Conservation (phyloP, 1,140 invertebrate genomes). For the Gryon sp. region DNA sequence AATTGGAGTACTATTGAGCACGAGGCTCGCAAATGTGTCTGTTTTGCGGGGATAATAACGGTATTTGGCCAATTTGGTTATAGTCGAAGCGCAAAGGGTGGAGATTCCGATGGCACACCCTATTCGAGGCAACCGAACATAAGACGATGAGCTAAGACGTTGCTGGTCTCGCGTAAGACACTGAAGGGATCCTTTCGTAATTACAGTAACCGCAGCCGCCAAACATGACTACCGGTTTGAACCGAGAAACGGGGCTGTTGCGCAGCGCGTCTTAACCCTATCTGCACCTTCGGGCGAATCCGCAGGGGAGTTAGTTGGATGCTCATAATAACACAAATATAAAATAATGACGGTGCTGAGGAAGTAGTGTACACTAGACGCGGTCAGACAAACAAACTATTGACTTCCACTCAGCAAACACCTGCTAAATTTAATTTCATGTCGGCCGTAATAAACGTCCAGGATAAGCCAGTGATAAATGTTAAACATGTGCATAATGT, state of each 20-base stretch:
- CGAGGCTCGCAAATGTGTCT: conserved; percentile 43
- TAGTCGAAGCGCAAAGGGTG: conserved; percentile 48
- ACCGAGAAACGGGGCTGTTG: conserved; percentile 59
- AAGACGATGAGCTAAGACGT: conserved; percentile 73
- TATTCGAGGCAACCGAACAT: conserved; percentile 51
- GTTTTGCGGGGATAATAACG: conserved; percentile 66
- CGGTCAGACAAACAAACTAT: conserved; percentile 62
- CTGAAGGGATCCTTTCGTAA: conserved; percentile 75
- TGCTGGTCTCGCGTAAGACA: conserved; percentile 74
- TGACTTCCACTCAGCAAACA: conserved; percentile 31
- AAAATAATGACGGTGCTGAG: conserved; percentile 51
- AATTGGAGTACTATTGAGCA: conserved; percentile 26
- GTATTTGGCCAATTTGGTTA: conserved; percentile 70
- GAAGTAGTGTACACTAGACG: conserved; percentile 53
- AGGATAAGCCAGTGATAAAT: conserved; percentile 8
- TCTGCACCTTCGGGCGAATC: conserved; percentile 63
- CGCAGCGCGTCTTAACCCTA: conserved; percentile 69
- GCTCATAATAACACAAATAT: conserved; percentile 63
- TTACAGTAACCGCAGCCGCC: conserved; percentile 77
- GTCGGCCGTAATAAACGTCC: background rate
- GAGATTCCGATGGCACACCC: conserved; percentile 60
- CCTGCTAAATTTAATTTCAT: conserved; percentile 39
- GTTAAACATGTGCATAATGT: too few relatives aligned
- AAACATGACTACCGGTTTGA: conserved; percentile 68
- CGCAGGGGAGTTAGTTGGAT: conserved; percentile 55